Percentiles rank a stretch among this genome's conserved stretches.
Evolutionary conservation across 2,113 vertebrate species (phyloP).

Genomic region (Raja brachyura): DNA sequence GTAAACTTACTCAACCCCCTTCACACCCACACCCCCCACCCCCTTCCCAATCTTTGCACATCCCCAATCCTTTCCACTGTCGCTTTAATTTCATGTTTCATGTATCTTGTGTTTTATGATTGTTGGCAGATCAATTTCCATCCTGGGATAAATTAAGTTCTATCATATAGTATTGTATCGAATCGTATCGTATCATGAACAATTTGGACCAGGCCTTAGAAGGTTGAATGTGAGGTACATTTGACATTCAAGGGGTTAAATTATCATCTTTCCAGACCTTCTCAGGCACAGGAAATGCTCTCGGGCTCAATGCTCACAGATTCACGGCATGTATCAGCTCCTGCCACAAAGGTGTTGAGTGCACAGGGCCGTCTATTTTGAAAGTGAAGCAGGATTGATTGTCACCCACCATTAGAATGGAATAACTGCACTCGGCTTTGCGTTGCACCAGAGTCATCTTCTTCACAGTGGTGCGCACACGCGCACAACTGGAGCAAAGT

Average conservation of each 20-base stretch:
- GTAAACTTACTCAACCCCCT: too few species aligned
- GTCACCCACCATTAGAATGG: background rate
- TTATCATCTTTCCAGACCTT: background rate
- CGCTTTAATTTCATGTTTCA: too few species aligned
- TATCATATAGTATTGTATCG: too few species aligned
- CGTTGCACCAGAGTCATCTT: background rate
- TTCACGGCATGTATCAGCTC: background rate
- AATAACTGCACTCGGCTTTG: background rate
- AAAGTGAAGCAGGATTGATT: too few species aligned
- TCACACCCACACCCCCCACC: too few species aligned
- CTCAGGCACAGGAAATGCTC: background rate
- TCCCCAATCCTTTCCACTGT: too few species aligned
- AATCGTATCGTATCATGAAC: background rate
- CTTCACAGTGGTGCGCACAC: background rate
- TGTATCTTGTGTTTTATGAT: too few species aligned
- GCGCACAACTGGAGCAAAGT: background rate
- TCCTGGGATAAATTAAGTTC: too few species aligned
- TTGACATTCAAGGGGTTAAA: background rate
- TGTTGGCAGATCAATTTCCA: too few species aligned
- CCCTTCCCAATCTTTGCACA: too few species aligned
- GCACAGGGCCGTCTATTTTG: background rate
- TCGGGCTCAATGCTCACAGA: background rate
- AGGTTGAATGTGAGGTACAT: background rate
- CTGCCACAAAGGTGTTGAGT: background rate
- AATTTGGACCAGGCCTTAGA: background rate